Base-by-base conservation (phyloP, 1,140 invertebrate species). In the Drosophila leontia region DNA sequence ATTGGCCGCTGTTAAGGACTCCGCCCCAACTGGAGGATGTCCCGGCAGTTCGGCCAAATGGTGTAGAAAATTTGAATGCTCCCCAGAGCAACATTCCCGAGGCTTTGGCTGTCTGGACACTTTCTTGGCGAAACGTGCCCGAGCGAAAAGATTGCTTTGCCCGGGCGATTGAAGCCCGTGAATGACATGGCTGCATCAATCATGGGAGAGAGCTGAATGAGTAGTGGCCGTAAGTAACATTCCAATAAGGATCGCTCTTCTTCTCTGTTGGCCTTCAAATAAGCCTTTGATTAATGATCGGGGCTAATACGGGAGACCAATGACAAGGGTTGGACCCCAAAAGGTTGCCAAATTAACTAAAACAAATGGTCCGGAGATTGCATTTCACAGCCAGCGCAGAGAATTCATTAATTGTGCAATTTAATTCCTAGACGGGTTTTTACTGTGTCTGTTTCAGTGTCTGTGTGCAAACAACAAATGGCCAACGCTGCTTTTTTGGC, bases 61-160 rank as follows among this genome's bases (percentile, higher is more conserved):
- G 85, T 42, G 60, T 74, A 90, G 85, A 90, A 90, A 84, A 84
- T 85, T 85, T 84, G 81, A 84, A 81, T 88, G 82, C 77, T 88
- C 74, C 84, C 81, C 26, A 61, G 85, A 82, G 85, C 63, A 39
- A 47, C 70, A 81, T 88, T 78, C 53, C 7, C 68, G 44, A 63
- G 32, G 50, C 60, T 61, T 50, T 71, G 67, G 32, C 80, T 82
- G 75, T 50, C 65, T 53, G 50, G 48, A 39, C 51, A 50, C 12
- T 70, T 76, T 50, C 56, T 44, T 35, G 17, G 44, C 13, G 37
- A 23, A 50, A 42, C 44, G 69, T 72, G 69, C 37, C 13, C 7
- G 47, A 48, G 51, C 23, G 45, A 29, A 48, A 13, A 34, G 29
- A 12, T 7, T 13, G 9, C 39, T 50, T 70, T 7, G 39, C 11